Conservation (phyloP, 1,140 invertebrate genomes). For the Panonychus citri region DNA sequence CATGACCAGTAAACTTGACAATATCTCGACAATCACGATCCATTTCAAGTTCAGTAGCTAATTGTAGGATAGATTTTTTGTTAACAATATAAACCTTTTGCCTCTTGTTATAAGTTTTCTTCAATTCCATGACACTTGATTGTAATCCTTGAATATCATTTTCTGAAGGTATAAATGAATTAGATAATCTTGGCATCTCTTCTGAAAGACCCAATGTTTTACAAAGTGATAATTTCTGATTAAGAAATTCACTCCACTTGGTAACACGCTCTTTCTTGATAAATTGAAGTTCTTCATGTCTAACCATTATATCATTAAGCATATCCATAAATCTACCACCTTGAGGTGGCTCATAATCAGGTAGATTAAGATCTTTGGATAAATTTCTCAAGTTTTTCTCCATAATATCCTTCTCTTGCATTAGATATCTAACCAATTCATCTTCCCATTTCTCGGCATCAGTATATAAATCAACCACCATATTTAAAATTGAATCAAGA, state of each 20-base stretch:
- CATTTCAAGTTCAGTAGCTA: slow-evolving; percentile 9
- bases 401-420: no score
- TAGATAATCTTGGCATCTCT: neutral
- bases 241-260: neutral
- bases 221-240: neutral
- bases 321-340: no score
- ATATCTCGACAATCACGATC: neutral
- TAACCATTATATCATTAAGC: neutral
- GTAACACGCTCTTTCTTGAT: neutral
- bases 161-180: neutral
- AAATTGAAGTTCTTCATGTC: neutral
- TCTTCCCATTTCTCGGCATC: no score
- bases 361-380: no score
- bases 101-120: neutral
- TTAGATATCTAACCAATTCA: no score
- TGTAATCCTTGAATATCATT: neutral
- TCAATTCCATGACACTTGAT: neutral
- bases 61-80: slow-evolving; percentile 8
- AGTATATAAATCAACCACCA: no score
- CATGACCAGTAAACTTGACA: neutral
- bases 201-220: neutral
- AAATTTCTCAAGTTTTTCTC: no score
- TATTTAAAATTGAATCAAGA: no score
- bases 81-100: slow-evolving; percentile 16
- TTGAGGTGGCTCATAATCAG: no score